A percentile compares a stretch with the other conserved stretches of the same genome.
Evolutionary conservation across 1,140 invertebrate genomes (phyloP).

Genomic region (Brachionus manjavacas): DNA sequence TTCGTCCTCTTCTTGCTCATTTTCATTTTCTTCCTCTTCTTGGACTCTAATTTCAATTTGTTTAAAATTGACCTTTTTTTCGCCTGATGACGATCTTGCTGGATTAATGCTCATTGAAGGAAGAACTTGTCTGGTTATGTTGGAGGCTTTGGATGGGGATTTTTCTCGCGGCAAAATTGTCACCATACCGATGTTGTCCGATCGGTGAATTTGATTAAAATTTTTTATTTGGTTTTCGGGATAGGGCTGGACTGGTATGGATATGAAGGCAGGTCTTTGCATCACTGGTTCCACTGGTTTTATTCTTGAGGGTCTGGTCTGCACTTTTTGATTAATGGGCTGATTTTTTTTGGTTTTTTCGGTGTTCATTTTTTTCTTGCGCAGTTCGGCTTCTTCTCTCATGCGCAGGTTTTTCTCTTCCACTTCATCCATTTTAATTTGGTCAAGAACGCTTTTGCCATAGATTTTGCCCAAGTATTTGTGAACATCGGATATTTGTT

Average conservation of each 20-base stretch:
- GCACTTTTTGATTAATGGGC: neutral
- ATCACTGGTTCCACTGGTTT: neutral
- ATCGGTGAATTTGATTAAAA: neutral
- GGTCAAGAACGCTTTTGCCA: neutral
- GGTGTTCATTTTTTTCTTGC: neutral
- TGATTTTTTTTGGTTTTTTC: neutral
- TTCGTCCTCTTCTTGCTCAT: neutral
- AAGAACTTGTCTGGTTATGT: neutral
- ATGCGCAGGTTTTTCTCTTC: neutral
- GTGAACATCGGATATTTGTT: slow-evolving; percentile 19
- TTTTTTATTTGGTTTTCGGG: slow-evolving; percentile 14
- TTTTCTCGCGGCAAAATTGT: neutral
- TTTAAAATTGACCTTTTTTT: slow-evolving; percentile 6
- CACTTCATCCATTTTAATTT: slow-evolving; percentile 17
- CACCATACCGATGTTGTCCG: neutral
- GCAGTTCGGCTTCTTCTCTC: neutral
- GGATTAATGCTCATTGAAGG: slow-evolving; percentile 31
- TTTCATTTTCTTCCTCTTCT: neutral
- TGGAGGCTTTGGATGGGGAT: neutral
- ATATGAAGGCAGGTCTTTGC: neutral
- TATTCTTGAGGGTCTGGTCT: neutral
- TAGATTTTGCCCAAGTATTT: slow-evolving; percentile 39
- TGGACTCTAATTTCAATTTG: neutral
- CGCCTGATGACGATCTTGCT: neutral
- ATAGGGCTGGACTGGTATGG: neutral